Evolutionary conservation across 2,888 invertebrate species (phyloP), one percentile per base, ranked within the genome.

Genomic region (Callimorpha dominula): DNA sequence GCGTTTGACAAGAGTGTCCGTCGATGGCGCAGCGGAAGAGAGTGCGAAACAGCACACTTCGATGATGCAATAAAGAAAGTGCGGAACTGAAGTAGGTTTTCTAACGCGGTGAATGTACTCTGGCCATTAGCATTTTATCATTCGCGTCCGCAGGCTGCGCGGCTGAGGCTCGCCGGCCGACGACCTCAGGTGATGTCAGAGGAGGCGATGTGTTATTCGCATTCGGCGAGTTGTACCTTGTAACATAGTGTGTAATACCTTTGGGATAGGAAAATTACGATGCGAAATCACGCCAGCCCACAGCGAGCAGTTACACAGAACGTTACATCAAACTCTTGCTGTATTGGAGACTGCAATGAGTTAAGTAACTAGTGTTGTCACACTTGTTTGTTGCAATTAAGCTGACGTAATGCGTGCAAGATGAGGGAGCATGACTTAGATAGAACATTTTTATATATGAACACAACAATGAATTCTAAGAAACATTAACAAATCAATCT

Each of bases 1-100:
- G 76, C 86, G 89, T 95, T 95, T 93, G 94, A 94, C 94, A 94
- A 95, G 75, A 76, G 71, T 79, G 76, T 73, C 87, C 79, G 77
- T 78, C 81, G 82, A 81, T 79, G 81, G 78, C 83, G 86, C 90
- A 88, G 86, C 94, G 94, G 94, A 95, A 94, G 94, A 93, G 94
- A 94, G 94, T 93, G 92, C 92, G 87, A 93, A 94, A 94, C 93
- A 90, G 93, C 93, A 91, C 89, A 92, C 88, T 85, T 87, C 85
- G 79, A 92, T 95, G 94, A 95, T 94, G 95, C 93, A 95, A 95
- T 92, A 91, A 95, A 94, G 95, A 95, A 95, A 95, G 95, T 94
- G 93, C 95, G 95, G 95, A 95, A 95, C 92, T 93, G 91, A 93
- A 92, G 93, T 94, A 93, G 92, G 91, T 94, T 94, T 94, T 94